These are phyloP conservation scores for Lepidothrix coronata DNA, from an alignment of 2,113 vertebrate species.

Conservation along the genomic window DNA sequence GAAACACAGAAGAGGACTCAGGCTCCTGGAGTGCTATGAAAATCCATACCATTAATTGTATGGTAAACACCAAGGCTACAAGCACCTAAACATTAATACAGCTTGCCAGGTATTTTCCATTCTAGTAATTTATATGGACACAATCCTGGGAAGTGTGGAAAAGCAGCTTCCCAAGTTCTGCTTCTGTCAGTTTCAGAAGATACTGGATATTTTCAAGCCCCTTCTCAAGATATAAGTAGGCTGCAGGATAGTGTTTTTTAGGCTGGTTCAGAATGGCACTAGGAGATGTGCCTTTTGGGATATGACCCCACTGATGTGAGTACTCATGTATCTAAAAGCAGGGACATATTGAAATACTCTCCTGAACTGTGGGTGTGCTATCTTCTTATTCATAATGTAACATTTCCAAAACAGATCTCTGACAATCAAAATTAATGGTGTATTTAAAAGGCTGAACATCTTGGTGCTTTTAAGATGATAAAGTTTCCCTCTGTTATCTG, in stretches of 20 bases:
- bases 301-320: neutral
- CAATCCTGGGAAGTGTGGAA: neutral
- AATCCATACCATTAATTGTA: neutral
- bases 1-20: neutral
- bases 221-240: neutral
- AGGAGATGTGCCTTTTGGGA: neutral
- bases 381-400: neutral
- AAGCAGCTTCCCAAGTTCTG: neutral
- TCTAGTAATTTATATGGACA: neutral
- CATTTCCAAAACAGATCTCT: neutral
- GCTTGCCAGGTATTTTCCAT: neutral
- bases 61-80: neutral
- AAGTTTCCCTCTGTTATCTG: neutral
- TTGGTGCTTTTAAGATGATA: neutral
- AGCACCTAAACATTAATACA: neutral
- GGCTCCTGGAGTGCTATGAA: neutral
- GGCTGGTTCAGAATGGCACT: neutral
- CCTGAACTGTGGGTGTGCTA: neutral
- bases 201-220: neutral
- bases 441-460: neutral
- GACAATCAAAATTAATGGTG: neutral
- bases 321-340: neutral
- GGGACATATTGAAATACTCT: neutral
- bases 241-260: neutral
- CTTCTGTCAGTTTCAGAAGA: neutral